A percentile compares a stretch with the other conserved stretches of the same genome.
These are phyloP conservation scores for Corythoichthys intestinalis DNA, from an alignment of 2,113 vertebrate species.

Conservation along the genomic window DNA sequence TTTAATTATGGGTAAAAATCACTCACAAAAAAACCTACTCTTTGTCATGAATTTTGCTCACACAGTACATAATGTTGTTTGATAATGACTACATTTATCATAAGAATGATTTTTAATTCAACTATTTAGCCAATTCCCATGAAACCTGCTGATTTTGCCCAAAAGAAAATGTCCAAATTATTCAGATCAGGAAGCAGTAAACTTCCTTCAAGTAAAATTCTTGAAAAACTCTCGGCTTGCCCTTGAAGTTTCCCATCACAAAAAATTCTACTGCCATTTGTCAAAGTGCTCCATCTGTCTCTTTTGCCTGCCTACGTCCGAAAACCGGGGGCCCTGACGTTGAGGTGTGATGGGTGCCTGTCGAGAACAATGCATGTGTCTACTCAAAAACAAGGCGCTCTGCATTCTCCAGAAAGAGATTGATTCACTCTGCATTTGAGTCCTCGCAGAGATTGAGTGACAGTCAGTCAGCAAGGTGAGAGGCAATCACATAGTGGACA, in stretches of 20 bases:
- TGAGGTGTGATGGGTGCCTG: slow-evolving; percentile 47
- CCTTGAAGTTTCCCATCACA: slow-evolving; percentile 41
- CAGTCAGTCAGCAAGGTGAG: slow-evolving; percentile 73
- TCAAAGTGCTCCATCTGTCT: slow-evolving; percentile 46
- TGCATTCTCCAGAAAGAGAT: slow-evolving; percentile 46
- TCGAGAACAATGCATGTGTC: slow-evolving; percentile 23
- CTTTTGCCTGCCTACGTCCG: slow-evolving; percentile 22
- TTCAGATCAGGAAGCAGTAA: neutral
- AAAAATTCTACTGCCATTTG: slow-evolving; percentile 55
- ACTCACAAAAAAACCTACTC: neutral
- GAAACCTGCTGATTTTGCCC: neutral
- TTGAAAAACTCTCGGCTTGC: neutral
- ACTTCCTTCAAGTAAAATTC: neutral
- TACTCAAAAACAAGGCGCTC: neutral
- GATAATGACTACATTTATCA: neutral
- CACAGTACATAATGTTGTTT: neutral
- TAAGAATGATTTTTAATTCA: neutral
- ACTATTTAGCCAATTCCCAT: neutral
- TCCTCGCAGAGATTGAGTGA: slow-evolving; percentile 46
- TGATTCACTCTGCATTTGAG: slow-evolving; percentile 52
- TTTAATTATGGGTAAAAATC: no score
- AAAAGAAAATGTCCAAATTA: neutral
- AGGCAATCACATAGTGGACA: slow-evolving; percentile 67
- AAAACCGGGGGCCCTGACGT: slow-evolving; percentile 31
- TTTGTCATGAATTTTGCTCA: neutral